Evolutionary conservation across 2,113 vertebrate species (phyloP).

Genomic region (Suncus etruscus): DNA sequence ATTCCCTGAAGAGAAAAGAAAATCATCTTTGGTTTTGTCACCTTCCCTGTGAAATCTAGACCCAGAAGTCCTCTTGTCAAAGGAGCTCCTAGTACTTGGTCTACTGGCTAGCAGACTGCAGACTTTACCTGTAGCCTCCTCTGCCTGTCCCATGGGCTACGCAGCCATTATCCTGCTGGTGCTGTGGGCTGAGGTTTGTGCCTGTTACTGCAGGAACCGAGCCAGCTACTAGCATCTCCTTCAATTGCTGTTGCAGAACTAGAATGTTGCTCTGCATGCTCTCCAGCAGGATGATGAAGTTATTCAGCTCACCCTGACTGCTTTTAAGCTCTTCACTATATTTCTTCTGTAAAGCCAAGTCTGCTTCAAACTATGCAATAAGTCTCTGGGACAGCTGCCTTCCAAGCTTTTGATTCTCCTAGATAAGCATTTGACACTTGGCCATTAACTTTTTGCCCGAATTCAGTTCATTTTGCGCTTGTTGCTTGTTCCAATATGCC

Average conservation of each 20-base stretch:
- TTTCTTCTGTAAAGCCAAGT: conserved; percentile 99
- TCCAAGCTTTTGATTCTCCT: conserved; percentile 99
- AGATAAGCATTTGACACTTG: conserved; percentile 99
- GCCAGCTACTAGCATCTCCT: conserved; percentile 95
- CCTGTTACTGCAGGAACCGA: conserved; percentile 92
- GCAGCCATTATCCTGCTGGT: conserved; percentile 94
- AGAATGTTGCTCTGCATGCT: conserved; percentile 99
- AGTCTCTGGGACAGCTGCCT: conserved; percentile 99
- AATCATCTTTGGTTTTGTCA: conserved; percentile 95
- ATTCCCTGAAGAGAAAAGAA: conserved; percentile 93
- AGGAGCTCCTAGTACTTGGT: conserved; percentile 95
- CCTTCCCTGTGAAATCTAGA: conserved; percentile 96
- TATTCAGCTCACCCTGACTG: conserved; percentile 99
- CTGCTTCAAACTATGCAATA: conserved; percentile 99
- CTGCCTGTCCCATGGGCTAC: conserved; percentile 89
- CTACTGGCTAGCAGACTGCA: conserved; percentile 96
- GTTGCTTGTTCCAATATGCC: too few species aligned
- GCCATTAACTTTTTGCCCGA: conserved; percentile 99
- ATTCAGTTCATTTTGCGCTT: conserved; percentile 81
- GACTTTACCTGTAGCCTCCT: conserved; percentile 92
- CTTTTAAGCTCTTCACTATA: conserved; percentile 99
- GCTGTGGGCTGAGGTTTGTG: conserved; percentile 86
- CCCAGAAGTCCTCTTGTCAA: conserved; percentile 93
- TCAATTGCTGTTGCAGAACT: conserved; percentile 97
- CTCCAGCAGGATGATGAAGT: conserved; percentile 99